phyloP scores from a whole-genome alignment of 2,888 invertebrate species.

The Odontocerum albicorne region DNA sequence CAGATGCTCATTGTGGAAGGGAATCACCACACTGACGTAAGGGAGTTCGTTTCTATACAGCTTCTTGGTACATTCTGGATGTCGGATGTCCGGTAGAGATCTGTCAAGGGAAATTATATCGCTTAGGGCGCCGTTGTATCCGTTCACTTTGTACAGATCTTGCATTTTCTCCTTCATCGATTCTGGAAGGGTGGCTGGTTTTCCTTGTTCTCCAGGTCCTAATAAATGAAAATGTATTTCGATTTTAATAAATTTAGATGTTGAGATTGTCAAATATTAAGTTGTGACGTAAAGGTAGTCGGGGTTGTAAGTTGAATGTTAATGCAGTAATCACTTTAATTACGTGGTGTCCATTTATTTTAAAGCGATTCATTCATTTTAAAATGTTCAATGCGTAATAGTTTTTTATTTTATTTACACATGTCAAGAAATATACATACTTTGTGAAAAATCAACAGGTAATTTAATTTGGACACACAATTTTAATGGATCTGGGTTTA shows the following conservation, averaged over 20 bases:
- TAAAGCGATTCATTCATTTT: no score
- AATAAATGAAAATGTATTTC: conserved; percentile 28
- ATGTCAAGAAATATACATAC: no score
- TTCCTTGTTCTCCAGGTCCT: conserved; percentile 77
- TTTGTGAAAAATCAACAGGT: no score
- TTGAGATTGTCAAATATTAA: no score
- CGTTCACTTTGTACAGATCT: conserved; percentile 79
- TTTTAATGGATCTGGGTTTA: no score
- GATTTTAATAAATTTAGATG: not conserved
- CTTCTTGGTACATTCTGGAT: conserved; percentile 66
- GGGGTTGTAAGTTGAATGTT: no score
- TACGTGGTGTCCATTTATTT: no score
- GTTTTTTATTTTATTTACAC: no score
- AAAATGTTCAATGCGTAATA: no score
- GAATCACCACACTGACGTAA: conserved; percentile 85
- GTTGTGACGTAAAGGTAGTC: no score
- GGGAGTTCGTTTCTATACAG: conserved; percentile 72
- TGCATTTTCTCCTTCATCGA: conserved; percentile 64
- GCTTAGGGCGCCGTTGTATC: conserved; percentile 90
- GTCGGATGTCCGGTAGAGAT: conserved; percentile 75
- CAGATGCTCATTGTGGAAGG: conserved; percentile 93
- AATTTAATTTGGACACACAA: no score
- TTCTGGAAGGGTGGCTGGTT: conserved; percentile 62
- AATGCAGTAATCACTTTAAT: no score
- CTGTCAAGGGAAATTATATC: conserved; percentile 88